phyloP scores from a whole-genome alignment of 2,888 invertebrate species.

The Aleiodes leptofemur region DNA sequence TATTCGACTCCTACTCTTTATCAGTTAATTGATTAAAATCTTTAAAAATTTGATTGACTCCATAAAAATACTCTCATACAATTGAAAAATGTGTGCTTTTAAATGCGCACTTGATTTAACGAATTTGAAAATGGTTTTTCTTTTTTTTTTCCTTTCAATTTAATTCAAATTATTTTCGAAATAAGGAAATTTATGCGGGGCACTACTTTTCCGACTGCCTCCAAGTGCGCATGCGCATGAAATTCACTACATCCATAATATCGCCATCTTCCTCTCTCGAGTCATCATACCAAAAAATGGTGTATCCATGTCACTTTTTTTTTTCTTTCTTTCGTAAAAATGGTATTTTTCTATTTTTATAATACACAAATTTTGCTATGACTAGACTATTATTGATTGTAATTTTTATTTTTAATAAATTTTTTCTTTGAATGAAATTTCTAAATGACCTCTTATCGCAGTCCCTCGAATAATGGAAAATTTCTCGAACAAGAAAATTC shows the following conservation, averaged over 20 bases:
- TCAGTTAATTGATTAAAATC: background rate
- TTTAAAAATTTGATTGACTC: background rate
- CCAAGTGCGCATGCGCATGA: constrained; percentile 43
- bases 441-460: no score
- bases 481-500: no score
- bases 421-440: background rate
- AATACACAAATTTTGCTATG: background rate
- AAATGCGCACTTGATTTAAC: background rate
- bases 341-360: constrained; percentile 8
- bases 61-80: background rate
- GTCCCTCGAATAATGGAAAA: no score
- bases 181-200: constrained; percentile 34
- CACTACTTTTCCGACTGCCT: constrained; percentile 29
- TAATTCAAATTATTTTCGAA: background rate
- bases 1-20: constrained; percentile 19
- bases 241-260: constrained; percentile 3
- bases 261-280: constrained; percentile 45
- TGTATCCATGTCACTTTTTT: constrained; percentile 19
- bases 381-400: constrained; percentile 1
- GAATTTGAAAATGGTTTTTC: background rate
- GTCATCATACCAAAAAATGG: constrained; percentile 26
- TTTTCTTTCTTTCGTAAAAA: background rate
- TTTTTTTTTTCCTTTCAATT: background rate
- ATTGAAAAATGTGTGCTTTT: background rate
- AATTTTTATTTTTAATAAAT: background rate